These are phyloP conservation scores for Tragulus kanchil DNA, from an alignment of 2,113 vertebrate genomes.

Conservation along the genomic window DNA sequence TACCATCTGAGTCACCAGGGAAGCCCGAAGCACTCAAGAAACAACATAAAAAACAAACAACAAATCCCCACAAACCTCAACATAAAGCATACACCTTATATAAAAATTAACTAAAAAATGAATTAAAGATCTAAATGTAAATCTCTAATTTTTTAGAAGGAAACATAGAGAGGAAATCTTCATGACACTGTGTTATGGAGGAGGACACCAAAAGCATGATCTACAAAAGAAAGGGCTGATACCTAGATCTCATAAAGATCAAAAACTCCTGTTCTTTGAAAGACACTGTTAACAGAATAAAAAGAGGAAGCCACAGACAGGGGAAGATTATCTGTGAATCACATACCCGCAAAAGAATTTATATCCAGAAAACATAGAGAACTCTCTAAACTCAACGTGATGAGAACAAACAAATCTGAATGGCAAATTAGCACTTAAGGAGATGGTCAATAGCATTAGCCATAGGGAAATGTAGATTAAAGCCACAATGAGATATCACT, in stretches of 20 bases:
- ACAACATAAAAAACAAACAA: neutral
- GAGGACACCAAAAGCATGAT: neutral
- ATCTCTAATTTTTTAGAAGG: neutral
- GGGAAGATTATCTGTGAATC: neutral
- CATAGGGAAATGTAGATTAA: neutral
- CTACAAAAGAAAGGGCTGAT: neutral
- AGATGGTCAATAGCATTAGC: neutral
- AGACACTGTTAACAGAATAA: neutral
- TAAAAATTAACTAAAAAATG: neutral
- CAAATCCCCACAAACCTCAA: neutral
- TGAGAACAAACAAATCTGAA: neutral
- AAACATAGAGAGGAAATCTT: neutral
- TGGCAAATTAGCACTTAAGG: neutral
- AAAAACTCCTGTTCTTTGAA: slow-evolving; percentile 8
- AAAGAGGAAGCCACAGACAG: neutral
- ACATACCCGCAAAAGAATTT: neutral
- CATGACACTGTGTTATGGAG: neutral
- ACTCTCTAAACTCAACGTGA: neutral
- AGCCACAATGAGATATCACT: neutral
- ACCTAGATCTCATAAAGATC: neutral
- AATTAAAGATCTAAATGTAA: neutral
- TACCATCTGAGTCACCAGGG: too few species aligned
- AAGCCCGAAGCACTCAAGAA: neutral
- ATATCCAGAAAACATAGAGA: neutral
- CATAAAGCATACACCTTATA: neutral